A percentile compares a stretch with the other conserved stretches of the same genome.
Evolutionary conservation across 2,797 vertebrate genomes (phyloP).

Genomic region (Gadopsis marmoratus): DNA sequence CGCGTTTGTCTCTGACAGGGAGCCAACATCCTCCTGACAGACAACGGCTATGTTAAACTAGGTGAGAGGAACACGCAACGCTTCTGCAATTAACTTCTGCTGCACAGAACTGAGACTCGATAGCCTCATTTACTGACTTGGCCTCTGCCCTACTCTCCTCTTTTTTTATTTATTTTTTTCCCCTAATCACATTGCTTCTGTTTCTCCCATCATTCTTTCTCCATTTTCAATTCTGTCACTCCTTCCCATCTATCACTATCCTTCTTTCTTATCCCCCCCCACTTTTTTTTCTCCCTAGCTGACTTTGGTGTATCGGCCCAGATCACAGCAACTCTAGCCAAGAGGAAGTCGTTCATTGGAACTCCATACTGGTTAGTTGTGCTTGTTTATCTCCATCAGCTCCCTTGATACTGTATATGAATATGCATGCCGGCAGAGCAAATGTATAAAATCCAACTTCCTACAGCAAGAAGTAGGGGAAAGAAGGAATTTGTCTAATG

Average conservation of each 20-base stretch:
- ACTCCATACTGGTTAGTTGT: constrained; percentile 96
- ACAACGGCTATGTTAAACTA: constrained; percentile 97
- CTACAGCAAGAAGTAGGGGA: not conserved
- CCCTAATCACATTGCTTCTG: not conserved
- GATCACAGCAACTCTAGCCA: constrained; percentile 98
- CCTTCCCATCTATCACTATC: not conserved
- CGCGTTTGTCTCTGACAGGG: constrained; percentile 86
- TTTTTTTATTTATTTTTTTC: not conserved
- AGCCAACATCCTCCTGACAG: constrained; percentile 98
- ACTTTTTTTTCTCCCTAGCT: constrained; percentile 77
- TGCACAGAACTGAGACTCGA: constrained; percentile 32
- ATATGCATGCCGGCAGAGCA: not conserved
- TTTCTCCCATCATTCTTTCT: not conserved
- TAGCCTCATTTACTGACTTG: constrained; percentile 35
- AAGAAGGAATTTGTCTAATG: not conserved
- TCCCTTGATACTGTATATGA: not conserved
- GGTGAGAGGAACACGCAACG: constrained; percentile 84
- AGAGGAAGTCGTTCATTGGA: constrained; percentile 99
- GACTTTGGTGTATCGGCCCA: constrained; percentile 99
- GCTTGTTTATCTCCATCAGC: constrained; percentile 15
- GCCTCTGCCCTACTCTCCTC: not conserved
- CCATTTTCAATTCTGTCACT: not conserved
- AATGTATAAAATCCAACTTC: not conserved
- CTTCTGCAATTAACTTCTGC: constrained; percentile 26
- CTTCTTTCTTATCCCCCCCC: not conserved